Evolutionary conservation across 1,140 invertebrate species (phyloP), one percentile per base, ranked within the genome.

Genomic region (Drosophila sp.): DNA sequence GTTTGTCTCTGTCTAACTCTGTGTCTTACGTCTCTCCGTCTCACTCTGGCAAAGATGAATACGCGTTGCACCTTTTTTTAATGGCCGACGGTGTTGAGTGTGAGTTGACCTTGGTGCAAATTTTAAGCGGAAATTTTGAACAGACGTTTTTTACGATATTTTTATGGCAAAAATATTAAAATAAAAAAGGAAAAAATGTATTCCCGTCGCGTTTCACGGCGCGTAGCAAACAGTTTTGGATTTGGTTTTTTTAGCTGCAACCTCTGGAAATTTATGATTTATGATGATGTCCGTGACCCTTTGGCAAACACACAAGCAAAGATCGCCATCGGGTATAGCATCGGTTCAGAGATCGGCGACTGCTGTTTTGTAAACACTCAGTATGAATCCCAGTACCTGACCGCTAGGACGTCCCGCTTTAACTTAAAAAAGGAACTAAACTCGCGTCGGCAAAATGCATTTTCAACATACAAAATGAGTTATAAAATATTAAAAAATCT

Each of bases 351-450:
- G 72, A 78, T 79, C 70, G 72, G 65, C 72, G 72, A 38, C 72
- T 78, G 78, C 67, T 91, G 84, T 91, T 91, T 91, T 87, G 89
- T 77, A 86, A 91, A 91, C 89, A 91, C 75, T 91, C 89, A 91
- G 89, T 91, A 76, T 89, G 89, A 80, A 76, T 78, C 81, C 77
- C 77, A 78, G 41, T 59, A 73, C 59, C 79, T 77, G 72, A 54
- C 21, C 8, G 81, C 67, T 78, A 71, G 74, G 80, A 89, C 89
- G 89, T 89, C 40, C 69, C 79, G 83, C 59, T 69, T 89, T 59
- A 70, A 59, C 79, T 79, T 16, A 43, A 80, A 67, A 66, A 81
- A 62, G 41, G 41, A 70, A 57, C 25, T 51, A 64, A 34, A 41
- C 62, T 48, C 56, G 62, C 63, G 61, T 48, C 63, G 45, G 25